A percentile compares a stretch with the other conserved stretches of the same genome.
phyloP scores from a whole-genome alignment of 2,888 invertebrate genomes.

The Andrena praecox region DNA sequence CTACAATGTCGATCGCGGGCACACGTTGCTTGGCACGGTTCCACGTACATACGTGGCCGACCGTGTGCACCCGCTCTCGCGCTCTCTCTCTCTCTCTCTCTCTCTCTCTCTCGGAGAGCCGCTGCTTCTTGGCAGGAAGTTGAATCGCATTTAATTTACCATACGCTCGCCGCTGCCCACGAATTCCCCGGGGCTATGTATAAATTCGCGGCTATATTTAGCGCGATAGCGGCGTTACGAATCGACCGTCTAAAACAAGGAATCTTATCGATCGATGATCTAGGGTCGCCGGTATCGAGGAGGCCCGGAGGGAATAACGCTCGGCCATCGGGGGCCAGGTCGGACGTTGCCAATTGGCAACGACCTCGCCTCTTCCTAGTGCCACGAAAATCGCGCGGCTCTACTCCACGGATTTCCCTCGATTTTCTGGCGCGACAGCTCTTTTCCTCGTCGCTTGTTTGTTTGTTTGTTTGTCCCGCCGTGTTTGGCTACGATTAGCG shows the following conservation, averaged over 20 bases:
- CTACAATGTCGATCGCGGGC: conserved; percentile 50
- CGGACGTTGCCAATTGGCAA: conserved; percentile 39
- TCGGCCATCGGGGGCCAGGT: neutral
- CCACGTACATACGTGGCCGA: conserved; percentile 50
- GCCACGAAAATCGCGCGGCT: conserved; percentile 4
- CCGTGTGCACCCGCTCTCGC: conserved; percentile 34
- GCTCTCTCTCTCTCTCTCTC: conserved; percentile 17
- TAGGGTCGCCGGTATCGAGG: neutral
- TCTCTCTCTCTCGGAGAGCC: conserved; percentile 9
- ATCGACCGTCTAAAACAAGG: neutral
- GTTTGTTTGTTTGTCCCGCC: neutral
- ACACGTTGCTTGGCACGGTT: conserved; percentile 59
- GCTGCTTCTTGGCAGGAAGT: conserved; percentile 65
- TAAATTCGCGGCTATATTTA: conserved; percentile 45
- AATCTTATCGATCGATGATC: neutral
- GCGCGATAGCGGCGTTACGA: neutral
- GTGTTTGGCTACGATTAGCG: neutral
- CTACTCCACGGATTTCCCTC: conserved; percentile 23
- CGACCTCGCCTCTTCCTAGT: conserved; percentile 28
- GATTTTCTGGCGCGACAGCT: conserved; percentile 23
- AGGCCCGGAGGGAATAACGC: conserved; percentile 3
- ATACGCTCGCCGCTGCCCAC: conserved; percentile 43
- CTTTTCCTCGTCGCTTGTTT: conserved; percentile 12
- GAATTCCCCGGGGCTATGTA: conserved; percentile 57
- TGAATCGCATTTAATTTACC: conserved; percentile 61